A percentile compares a stretch with the other conserved stretches of the same genome.
These are phyloP conservation scores for Entomobrya multifasciata DNA, from an alignment of 2,888 invertebrate species.

Conservation along the genomic window DNA sequence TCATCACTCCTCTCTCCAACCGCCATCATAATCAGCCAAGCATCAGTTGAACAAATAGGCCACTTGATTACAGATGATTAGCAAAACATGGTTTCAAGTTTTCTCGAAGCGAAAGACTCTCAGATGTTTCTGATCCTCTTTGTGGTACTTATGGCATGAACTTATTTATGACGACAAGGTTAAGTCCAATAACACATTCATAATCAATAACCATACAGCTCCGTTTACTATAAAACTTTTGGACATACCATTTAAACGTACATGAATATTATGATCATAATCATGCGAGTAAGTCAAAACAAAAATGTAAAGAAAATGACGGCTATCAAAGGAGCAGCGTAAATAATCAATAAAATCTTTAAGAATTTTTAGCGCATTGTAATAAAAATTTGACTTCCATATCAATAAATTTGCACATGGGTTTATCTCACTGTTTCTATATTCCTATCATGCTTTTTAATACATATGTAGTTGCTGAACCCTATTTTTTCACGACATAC, in stretches of 20 bases:
- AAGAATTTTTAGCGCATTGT: conserved; percentile 52
- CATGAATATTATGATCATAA: conserved; percentile 23
- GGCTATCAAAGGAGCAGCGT: not conserved
- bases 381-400: conserved; percentile 58
- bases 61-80: conserved; percentile 57
- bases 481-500: conserved; percentile 41
- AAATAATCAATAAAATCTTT: conserved; percentile 63
- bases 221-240: conserved; percentile 30
- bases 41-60: conserved; percentile 50
- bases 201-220: conserved; percentile 55
- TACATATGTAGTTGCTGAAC: too few species aligned
- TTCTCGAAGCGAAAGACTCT: too few species aligned
- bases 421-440: too few species aligned
- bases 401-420: conserved; percentile 67
- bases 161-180: conserved; percentile 70
- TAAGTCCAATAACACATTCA: conserved; percentile 68
- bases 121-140: conserved; percentile 8
- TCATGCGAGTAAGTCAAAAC: conserved; percentile 59
- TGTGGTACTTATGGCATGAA: not conserved
- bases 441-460: too few species aligned
- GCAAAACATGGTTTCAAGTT: conserved; percentile 37
- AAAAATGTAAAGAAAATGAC: conserved; percentile 15
- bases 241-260: not conserved
- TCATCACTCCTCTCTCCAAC: conserved; percentile 1
- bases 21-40: conserved; percentile 8